Evolutionary conservation across 2,113 vertebrate genomes (phyloP), one percentile per base, ranked within the genome.

Genomic region (Cranoglanis bouderius): DNA sequence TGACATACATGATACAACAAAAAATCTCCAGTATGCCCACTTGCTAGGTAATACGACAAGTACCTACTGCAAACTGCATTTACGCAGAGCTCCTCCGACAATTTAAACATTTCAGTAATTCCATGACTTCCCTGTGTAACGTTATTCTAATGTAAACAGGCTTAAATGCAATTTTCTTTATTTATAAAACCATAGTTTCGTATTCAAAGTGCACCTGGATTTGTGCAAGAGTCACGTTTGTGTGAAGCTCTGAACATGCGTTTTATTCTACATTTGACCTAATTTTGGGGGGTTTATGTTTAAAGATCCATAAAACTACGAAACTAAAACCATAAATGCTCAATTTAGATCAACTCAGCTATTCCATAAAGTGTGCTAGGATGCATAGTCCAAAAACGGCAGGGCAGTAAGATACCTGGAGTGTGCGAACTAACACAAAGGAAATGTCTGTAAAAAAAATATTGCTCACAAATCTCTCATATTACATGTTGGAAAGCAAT

Each of bases 361-460:
- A 40, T 70, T 18, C 19, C 57, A 55, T 38, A 84, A 85, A 88
- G 72, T 89, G 80, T 53, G 55, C 40, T 49, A 61, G 70, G 57
- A 84, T 46, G 67, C 38, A 32, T 19, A 59, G 82, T 81, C 59
- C 18, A 70, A 35, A 35, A 85, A 85, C 63, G 67, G 81, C 53
- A 75, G 40, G 40, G 29, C 81, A 70, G 38, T 53, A n/a, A 75
- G 61, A 81, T 57, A 72, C 51, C 81, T 88, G 8, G 21, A 87
- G 38, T 65, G 38, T 86, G 46, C 8, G 84, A 80, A 90, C n/a
- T 46, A 61, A n/a, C 65, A 74, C 83, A 75, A 85, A 88, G 65
- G 29, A 38, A 74, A 63, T 83, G 75, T 85, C 13, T 49, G 46
- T 10, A 40, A 24, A 70, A 86, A 40, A 82, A 46, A 53, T 13